phyloP scores from a whole-genome alignment of 2,888 invertebrate genomes.

The Phrixothrix hirtus region DNA sequence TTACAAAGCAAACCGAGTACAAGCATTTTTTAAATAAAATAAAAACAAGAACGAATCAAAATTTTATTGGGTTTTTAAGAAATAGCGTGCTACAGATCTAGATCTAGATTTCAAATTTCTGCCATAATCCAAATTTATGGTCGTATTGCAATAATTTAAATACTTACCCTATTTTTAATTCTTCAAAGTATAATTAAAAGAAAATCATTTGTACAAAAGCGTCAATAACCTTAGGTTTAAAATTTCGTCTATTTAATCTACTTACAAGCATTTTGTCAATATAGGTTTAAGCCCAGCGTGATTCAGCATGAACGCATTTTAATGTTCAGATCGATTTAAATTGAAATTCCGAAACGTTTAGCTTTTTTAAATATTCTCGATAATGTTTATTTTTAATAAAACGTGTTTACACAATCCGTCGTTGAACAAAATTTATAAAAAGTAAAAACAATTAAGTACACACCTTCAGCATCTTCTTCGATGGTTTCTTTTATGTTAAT shows the following conservation, averaged over 20 bases:
- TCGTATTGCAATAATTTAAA: too few species aligned
- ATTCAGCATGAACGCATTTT: slow-evolving; percentile 16
- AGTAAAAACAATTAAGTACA: slow-evolving; percentile 27
- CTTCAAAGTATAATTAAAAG: too few species aligned
- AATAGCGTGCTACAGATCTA: too few species aligned
- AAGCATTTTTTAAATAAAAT: too few species aligned
- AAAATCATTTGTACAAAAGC: background rate
- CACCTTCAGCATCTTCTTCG: slow-evolving; percentile 23
- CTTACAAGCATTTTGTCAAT: slow-evolving; percentile 18
- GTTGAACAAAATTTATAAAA: slow-evolving; percentile 23
- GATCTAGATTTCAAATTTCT: too few species aligned
- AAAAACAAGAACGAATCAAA: too few species aligned
- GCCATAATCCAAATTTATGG: too few species aligned
- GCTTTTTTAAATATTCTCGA: slow-evolving; percentile 17
- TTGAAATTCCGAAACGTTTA: slow-evolving; percentile 32
- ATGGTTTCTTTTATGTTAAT: slow-evolving; percentile 20
- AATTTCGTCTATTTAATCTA: slow-evolving; percentile 10
- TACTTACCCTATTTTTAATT: too few species aligned
- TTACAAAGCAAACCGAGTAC: too few species aligned
- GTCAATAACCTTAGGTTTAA: slow-evolving; percentile 7
- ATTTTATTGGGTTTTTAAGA: too few species aligned
- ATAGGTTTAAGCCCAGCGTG: slow-evolving; percentile 13
- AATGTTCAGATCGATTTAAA: slow-evolving; percentile 47
- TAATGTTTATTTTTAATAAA: slow-evolving; percentile 30
- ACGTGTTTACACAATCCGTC: slow-evolving; percentile 31